phyloP scores from a whole-genome alignment of 2,888 invertebrate species.

The Drosophila prolongata region DNA sequence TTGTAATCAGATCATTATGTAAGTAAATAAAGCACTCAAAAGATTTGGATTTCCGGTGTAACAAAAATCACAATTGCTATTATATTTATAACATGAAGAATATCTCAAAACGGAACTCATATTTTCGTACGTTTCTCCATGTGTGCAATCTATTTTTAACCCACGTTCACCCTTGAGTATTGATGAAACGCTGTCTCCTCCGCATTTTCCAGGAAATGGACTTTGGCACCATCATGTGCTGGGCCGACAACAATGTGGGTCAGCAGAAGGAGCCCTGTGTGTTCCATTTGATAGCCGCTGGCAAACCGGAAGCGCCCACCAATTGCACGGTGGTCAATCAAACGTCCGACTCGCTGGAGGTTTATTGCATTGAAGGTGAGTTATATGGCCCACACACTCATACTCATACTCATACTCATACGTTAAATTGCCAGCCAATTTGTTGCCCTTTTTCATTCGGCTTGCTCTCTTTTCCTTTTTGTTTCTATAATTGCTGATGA shows the following conservation, averaged over 20 bases:
- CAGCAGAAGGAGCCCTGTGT: conserved; percentile 90
- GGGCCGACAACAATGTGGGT: conserved; percentile 90
- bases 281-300: conserved; percentile 91
- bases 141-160: conserved; percentile 8
- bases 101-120: too few relatives aligned
- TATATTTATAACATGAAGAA: too few relatives aligned
- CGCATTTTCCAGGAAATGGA: conserved; percentile 87
- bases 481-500: conserved; percentile 72
- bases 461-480: conserved; percentile 4
- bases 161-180: conserved; percentile 1
- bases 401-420: conserved; percentile 11
- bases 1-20: too few relatives aligned
- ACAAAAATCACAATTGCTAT: too few relatives aligned
- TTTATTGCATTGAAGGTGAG: conserved; percentile 88
- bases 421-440: conserved; percentile 58
- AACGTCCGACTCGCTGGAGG: conserved; percentile 90
- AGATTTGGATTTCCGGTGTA: too few relatives aligned
- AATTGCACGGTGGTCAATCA: conserved; percentile 92
- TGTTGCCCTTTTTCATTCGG: conserved; percentile 42
- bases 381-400: conserved; percentile 25
- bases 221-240: conserved; percentile 91
- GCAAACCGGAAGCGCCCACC: conserved; percentile 91
- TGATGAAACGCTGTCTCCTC: conserved; percentile 12
- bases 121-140: neutral
- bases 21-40: too few relatives aligned